Evolutionary conservation across 2,797 vertebrate species (phyloP), one percentile per base, ranked within the genome.

Genomic region (Remorina albescens): DNA sequence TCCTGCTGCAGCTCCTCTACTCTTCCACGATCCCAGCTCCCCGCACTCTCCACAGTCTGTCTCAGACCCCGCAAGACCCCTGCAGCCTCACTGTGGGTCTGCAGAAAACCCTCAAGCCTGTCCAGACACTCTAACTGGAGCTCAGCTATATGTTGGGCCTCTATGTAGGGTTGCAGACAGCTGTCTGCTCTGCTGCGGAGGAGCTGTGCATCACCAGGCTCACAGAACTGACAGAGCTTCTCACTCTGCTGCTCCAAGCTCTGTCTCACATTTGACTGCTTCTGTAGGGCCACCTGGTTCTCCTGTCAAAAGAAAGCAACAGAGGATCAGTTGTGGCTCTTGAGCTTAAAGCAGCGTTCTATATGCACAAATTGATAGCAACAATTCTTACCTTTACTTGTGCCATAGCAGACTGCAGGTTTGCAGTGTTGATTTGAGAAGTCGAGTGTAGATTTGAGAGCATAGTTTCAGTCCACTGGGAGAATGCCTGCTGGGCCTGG

Each of bases 401-500:
- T 61, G 83, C 47, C 1, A 86, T 44, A 68, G 96, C 92, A 47
- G 92, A 54, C 9, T 95, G 94, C 60, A 96, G 94, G 83, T 96
- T 94, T 49, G 74, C 65, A 9, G 94, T 90, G 78, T 89, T 96
- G 71, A 98, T 94, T 84, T 96, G 95, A 65, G 96, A 94, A 32
- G 95, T 90, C 1, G 91, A 88, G 69, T 97, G 96, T 23, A 99
- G 89, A 74, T 94, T 94, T 53, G 94, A 94, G 51, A 98, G 95
- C 72, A 97, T 95, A 66, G 87, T 91, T 62, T 98, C 97, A 73
- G 96, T 96, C 96, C 97, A 98, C 34, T 95, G 94, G 37, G 96
- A 98, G 92, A 98, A 97, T 56, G 92, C 94, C n/a, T 96, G 93
- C 36, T 99, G 90, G 15, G 92, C 88, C 73, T 96, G 95, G 80